phyloP scores from a whole-genome alignment of 2,797 vertebrate species.

The Cheirogaleus major region DNA sequence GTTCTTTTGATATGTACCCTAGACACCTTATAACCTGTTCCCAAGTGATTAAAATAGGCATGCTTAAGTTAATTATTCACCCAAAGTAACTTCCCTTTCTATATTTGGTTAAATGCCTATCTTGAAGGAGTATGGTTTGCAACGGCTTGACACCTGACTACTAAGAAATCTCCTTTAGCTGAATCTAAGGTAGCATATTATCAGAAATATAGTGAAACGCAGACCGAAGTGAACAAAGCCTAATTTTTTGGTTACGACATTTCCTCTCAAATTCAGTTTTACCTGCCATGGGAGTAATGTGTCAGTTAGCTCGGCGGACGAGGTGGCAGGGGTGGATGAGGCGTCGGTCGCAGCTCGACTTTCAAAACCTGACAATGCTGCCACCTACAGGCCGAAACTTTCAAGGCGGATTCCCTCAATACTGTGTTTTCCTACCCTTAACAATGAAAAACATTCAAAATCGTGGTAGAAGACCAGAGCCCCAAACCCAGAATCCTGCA shows the following conservation, averaged over 20 bases:
- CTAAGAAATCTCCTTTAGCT: background rate
- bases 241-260: constrained; percentile 68
- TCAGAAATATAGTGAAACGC: constrained; percentile 67
- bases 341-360: fast-evolving
- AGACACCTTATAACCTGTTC: background rate
- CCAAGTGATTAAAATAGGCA: constrained; percentile 31
- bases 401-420: background rate
- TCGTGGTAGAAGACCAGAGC: background rate
- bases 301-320: constrained; percentile 57
- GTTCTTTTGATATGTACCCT: background rate
- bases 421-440: background rate
- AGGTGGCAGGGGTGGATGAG: background rate
- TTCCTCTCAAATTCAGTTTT: constrained; percentile 72
- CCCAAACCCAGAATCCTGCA: constrained; percentile 36
- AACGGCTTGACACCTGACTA: background rate
- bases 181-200: constrained; percentile 60
- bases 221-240: constrained; percentile 30
- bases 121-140: background rate
- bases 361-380: constrained; percentile 86
- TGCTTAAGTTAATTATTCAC: background rate
- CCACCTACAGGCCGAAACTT: constrained; percentile 82
- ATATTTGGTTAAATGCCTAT: background rate
- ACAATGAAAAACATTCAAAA: constrained; percentile 3
- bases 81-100: background rate
- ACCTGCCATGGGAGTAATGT: constrained; percentile 62